Conservation (phyloP, 2,888 invertebrate genomes). For the Thumatha senex region DNA sequence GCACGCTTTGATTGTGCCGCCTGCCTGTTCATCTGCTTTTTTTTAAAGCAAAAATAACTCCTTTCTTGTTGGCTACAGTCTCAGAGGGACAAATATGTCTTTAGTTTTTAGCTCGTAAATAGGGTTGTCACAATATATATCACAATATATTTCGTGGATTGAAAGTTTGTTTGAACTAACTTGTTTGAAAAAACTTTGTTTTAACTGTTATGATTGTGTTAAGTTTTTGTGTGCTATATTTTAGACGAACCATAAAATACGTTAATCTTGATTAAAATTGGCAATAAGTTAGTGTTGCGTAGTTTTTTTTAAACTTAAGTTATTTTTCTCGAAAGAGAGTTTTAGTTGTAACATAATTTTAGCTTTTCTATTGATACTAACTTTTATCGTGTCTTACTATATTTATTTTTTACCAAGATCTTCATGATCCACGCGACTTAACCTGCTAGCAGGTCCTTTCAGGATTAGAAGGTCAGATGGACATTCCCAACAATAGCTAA, state of each 20-base stretch:
- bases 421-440: too few species aligned
- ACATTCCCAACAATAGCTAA: too few species aligned
- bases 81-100: slow-evolving; percentile 41
- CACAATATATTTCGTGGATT: background rate
- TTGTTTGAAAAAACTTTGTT: too few species aligned
- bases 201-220: too few species aligned
- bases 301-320: background rate
- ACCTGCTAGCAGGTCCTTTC: too few species aligned
- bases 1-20: slow-evolving; percentile 48
- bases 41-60: slow-evolving; percentile 53
- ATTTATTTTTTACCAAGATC: too few species aligned
- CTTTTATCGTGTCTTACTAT: too few species aligned
- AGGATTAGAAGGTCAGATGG: too few species aligned
- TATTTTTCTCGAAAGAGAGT: too few species aligned
- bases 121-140: slow-evolving; percentile 27
- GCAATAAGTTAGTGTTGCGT: background rate
- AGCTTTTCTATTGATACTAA: too few species aligned
- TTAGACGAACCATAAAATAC: background rate
- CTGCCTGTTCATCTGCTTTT: slow-evolving; percentile 44
- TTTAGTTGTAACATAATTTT: too few species aligned
- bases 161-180: too few species aligned
- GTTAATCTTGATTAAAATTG: background rate
- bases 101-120: slow-evolving; percentile 35
- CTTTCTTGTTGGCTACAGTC: slow-evolving; percentile 43
- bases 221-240: background rate